These are phyloP conservation scores for Samia ricini DNA, from an alignment of 1,140 invertebrate species.

Conservation along the genomic window DNA sequence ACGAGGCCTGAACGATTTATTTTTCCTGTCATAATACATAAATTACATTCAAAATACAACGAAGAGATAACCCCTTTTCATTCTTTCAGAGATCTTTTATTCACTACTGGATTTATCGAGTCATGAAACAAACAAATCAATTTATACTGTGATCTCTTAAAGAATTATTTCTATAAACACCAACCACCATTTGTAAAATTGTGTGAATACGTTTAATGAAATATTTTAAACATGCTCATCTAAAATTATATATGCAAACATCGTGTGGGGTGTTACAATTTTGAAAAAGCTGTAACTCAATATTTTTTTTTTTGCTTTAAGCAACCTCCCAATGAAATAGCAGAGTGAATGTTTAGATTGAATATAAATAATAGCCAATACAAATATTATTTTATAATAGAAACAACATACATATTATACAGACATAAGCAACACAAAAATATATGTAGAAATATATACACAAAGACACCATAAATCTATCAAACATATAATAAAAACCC, in stretches of 20 bases:
- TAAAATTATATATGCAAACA: neutral
- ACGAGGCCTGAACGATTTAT: constrained; percentile 91
- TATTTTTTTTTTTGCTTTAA: no score
- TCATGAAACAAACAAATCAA: neutral
- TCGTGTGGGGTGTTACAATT: neutral
- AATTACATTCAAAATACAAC: neutral
- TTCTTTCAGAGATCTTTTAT: constrained; percentile 4
- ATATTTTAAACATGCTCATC: neutral
- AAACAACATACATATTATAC: neutral
- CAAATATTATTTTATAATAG: neutral
- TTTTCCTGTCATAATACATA: constrained; percentile 84
- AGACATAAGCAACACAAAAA: neutral
- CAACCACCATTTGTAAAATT: constrained; percentile 5
- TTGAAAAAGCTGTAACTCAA: neutral
- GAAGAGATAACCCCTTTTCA: neutral
- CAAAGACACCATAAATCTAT: neutral
- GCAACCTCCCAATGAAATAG: neutral
- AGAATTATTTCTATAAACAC: neutral
- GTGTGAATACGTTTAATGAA: neutral
- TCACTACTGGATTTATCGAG: neutral
- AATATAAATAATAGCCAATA: neutral
- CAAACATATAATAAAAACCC: constrained; percentile 19
- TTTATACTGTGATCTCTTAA: neutral
- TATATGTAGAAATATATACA: neutral
- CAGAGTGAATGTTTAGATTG: neutral